Conservation (phyloP, 2,797 vertebrate genomes). For the Amphiprion clarkii region DNA sequence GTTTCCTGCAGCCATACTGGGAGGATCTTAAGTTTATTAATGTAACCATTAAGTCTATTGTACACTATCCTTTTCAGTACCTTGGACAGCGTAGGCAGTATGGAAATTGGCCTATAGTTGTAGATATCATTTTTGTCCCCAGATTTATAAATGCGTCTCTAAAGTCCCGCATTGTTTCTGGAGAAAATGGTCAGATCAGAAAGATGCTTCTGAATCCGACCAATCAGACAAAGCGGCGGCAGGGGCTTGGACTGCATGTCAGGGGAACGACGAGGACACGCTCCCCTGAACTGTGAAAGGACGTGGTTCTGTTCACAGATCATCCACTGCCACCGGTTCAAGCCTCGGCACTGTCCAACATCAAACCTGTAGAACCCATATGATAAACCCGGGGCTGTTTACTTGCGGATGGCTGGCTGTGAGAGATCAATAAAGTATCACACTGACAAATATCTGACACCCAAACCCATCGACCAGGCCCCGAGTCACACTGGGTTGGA, state of each 20-base stretch:
- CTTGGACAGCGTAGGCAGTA: too few species aligned
- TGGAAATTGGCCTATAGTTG: too few species aligned
- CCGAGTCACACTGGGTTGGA: neutral
- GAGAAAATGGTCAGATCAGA: neutral
- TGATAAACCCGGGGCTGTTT: slow-evolving; percentile 25
- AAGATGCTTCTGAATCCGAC: neutral
- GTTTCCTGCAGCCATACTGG: too few species aligned
- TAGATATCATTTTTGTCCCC: too few species aligned
- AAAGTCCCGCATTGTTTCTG: neutral
- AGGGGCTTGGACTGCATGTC: neutral
- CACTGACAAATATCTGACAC: slow-evolving; percentile 45
- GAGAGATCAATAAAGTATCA: slow-evolving; percentile 45
- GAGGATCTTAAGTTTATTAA: too few species aligned
- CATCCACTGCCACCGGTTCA: neutral
- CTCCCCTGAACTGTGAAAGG: neutral
- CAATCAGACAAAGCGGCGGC: too few species aligned
- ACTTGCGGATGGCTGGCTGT: slow-evolving; percentile 1
- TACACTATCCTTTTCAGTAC: too few species aligned
- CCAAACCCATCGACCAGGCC: slow-evolving; percentile 26
- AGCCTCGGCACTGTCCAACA: neutral
- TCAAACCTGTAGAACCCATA: neutral
- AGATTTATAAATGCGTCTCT: neutral
- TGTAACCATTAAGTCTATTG: too few species aligned
- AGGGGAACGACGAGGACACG: neutral
- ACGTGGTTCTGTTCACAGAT: neutral